These are phyloP conservation scores for Sporophila hypoxantha DNA, from an alignment of 2,113 vertebrate species.

Conservation along the genomic window DNA sequence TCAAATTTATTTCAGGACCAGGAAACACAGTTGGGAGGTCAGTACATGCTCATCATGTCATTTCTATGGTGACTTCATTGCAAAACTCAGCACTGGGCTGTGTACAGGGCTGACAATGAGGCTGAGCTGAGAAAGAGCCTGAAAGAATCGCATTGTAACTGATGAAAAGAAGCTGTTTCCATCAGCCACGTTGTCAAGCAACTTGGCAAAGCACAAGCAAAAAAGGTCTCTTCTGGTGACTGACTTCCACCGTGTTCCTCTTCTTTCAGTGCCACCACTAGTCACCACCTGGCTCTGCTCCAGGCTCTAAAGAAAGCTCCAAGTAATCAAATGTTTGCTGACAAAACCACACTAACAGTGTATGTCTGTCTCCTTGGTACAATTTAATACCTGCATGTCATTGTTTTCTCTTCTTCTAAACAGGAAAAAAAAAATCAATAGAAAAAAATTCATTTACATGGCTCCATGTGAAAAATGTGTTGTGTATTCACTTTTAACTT, in stretches of 20 bases:
- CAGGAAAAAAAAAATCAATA: not conserved
- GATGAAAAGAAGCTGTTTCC: conserved; percentile 39
- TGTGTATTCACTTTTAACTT: not conserved
- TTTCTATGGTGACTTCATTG: conserved; percentile 38
- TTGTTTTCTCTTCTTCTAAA: not conserved
- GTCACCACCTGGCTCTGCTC: conserved; percentile 20
- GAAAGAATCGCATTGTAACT: conserved; percentile 14
- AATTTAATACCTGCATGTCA: not conserved
- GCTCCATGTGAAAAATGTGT: not conserved
- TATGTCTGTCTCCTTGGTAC: not conserved
- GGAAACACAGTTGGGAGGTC: not conserved
- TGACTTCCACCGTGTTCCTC: not conserved
- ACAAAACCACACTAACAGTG: not conserved
- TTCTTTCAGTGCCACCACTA: conserved; percentile 3
- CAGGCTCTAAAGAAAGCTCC: conserved; percentile 13
- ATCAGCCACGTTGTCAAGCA: conserved; percentile 9
- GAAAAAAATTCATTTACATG: not conserved
- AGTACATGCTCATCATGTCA: not conserved
- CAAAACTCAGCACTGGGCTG: not conserved
- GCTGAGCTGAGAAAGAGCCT: not conserved
- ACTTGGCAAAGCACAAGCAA: conserved; percentile 12
- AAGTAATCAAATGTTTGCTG: not conserved
- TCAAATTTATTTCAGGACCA: conserved; percentile 42
- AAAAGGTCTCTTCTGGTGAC: conserved; percentile 29
- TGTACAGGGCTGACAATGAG: not conserved